Percentiles rank a stretch among this genome's conserved stretches.
Evolutionary conservation across 2,113 vertebrate genomes (phyloP).

Genomic region (Cyanoderma ruficeps): DNA sequence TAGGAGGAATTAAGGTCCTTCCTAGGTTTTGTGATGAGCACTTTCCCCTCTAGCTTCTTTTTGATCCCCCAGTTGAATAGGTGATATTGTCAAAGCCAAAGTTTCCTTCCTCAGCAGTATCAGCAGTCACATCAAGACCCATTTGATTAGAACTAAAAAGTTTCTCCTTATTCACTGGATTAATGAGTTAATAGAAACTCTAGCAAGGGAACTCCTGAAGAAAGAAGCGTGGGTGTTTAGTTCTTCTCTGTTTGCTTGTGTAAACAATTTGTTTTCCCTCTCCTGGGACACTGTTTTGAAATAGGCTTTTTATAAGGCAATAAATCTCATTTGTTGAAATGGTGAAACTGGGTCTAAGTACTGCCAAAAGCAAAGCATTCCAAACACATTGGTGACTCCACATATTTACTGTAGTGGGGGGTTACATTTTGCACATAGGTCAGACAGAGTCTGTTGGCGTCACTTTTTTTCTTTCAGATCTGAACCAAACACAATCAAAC

Average conservation of each 20-base stretch:
- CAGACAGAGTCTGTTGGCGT: background rate
- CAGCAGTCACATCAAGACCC: background rate
- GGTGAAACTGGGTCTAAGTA: background rate
- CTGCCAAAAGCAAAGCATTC: background rate
- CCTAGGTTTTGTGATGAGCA: background rate
- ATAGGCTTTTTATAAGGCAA: background rate
- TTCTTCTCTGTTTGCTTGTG: background rate
- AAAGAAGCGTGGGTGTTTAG: background rate
- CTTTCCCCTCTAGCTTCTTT: background rate
- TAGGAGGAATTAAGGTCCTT: background rate
- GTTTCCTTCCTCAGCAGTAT: background rate
- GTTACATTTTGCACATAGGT: fast-evolving
- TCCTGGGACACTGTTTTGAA: background rate
- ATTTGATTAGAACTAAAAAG: background rate
- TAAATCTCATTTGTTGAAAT: background rate
- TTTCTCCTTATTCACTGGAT: background rate
- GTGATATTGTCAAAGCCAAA: background rate
- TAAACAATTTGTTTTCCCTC: slow-evolving; percentile 47
- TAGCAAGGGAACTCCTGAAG: background rate
- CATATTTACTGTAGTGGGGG: background rate
- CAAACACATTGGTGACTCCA: background rate
- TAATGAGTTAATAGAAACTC: background rate
- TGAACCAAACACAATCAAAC: background rate
- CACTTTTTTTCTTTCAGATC: background rate
- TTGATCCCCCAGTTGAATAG: background rate